Base-by-base conservation (phyloP, 2,113 vertebrate genomes). In the Trichechus manatus region DNA sequence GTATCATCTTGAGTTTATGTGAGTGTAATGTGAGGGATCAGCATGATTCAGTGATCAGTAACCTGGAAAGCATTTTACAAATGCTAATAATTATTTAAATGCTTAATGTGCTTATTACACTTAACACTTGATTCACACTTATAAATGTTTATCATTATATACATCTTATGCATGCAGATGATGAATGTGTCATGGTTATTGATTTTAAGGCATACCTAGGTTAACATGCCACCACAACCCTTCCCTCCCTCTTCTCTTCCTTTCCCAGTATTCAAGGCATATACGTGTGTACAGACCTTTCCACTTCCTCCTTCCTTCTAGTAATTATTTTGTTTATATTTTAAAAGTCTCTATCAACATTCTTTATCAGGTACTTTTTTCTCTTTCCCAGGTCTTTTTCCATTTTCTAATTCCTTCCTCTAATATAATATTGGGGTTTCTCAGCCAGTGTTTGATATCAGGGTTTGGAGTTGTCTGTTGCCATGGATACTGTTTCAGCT, bases 401-500 rank as follows among this genome's bases (percentile, higher is more conserved):
- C 70, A 59, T 80, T 95, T 92, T 90, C 72, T 75, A 4, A 81
- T 86, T 88, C 66, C 23, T 50, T 61, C 29, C 66, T 50, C 9
- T 87, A 86, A n/a, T 77, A 82, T 47, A 78, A 87, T 53, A 56
- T 70, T 72, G 47, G 33, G 15, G 50, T 87, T 94, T 93, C 89
- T 78, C 59, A 92, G 82, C 9, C 63, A 85, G 15, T 66, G 23
- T 91, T 93, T 91, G 86, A 74, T 39, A 53, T 63, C 86, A 89
- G 25, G 39, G 72, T 89, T 91, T 93, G 79, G 15, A 87, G 64
- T 80, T 87, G 13, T 77, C 39, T 87, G 93, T 97, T 97, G 92
- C 87, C 80, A 94, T 95, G 96, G 96, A 94, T 78, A 97, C 94
- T n/a, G 50, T 42, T 97, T 96, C 66, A 97, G 80, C 87, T 96